A percentile compares a stretch with the other conserved stretches of the same genome.
Conservation (phyloP, 64 coral and sea anemone species). For the Porites lutea region DNA sequence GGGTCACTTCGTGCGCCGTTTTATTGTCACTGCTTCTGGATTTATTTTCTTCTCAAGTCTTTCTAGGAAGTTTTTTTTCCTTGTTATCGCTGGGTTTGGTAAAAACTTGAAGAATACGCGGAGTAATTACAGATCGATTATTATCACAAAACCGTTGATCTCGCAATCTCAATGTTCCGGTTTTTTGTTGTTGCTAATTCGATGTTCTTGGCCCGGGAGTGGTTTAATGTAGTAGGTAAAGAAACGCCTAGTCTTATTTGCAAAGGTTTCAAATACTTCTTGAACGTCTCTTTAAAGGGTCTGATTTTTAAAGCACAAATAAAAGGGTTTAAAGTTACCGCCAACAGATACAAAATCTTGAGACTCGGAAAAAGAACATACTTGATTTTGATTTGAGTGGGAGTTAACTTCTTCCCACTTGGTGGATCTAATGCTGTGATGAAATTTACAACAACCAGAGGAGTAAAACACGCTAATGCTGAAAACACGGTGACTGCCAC, state of each 20-base stretch:
- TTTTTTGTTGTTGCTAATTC: not conserved
- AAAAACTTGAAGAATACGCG: too few relatives aligned
- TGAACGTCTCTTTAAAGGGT: slow-evolving; percentile 25
- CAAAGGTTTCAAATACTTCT: not conserved
- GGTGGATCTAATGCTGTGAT: slow-evolving; percentile 20
- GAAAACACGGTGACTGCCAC: slow-evolving; percentile 21
- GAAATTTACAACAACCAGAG: not conserved
- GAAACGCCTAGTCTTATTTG: not conserved
- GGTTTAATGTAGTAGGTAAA: not conserved
- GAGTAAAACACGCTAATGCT: slow-evolving; percentile 18
- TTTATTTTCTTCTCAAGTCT: too few relatives aligned
- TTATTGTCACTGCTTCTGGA: too few relatives aligned
- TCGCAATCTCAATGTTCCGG: not conserved
- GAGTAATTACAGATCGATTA: too few relatives aligned
- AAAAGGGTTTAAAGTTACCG: slow-evolving; percentile 19
- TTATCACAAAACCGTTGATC: not conserved
- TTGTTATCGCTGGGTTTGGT: too few relatives aligned
- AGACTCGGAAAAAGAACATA: slow-evolving; percentile 27
- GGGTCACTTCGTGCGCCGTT: too few relatives aligned
- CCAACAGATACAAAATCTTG: slow-evolving; percentile 24
- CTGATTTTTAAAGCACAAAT: slow-evolving; percentile 46
- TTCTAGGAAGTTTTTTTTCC: too few relatives aligned
- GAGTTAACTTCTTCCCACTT: not conserved
- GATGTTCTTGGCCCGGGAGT: not conserved
- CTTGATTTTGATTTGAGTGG: not conserved